These are phyloP conservation scores for Axis porcinus DNA, from an alignment of 2,113 vertebrate species.

Conservation along the genomic window DNA sequence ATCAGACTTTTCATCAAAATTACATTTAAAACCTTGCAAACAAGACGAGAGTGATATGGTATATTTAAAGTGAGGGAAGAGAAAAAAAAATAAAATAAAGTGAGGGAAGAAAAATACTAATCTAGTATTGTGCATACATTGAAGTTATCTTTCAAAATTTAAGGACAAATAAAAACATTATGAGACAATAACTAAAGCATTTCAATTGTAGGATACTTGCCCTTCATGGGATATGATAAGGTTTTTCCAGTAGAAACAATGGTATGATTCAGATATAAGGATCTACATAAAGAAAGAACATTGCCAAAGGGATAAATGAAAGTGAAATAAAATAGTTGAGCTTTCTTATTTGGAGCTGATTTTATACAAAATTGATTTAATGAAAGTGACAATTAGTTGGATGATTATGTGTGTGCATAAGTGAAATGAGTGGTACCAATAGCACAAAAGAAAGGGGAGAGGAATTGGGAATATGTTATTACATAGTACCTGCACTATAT, in stretches of 20 bases:
- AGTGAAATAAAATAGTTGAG: not conserved
- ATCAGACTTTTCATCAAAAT: not conserved
- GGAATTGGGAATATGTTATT: not conserved
- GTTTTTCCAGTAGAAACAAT: not conserved
- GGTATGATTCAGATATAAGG: not conserved
- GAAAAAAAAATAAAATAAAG: too few relatives aligned
- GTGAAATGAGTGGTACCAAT: not conserved
- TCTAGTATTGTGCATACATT: not conserved
- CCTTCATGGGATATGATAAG: not conserved
- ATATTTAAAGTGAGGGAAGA: not conserved
- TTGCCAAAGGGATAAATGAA: not conserved
- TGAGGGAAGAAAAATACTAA: not conserved
- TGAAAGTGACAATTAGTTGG: not conserved
- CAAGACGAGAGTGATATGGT: not conserved
- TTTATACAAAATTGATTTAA: not conserved
- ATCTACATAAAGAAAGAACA: not conserved
- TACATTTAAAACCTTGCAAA: not conserved
- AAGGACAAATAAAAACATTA: not conserved
- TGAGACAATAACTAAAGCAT: not conserved
- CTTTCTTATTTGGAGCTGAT: not conserved
- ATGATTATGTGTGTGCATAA: not conserved
- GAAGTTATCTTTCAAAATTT: not conserved
- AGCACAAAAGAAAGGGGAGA: not conserved
- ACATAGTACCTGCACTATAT: not conserved
- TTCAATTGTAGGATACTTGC: not conserved